Base-by-base conservation (phyloP, 2,113 vertebrate genomes). In the Caloenas nicobarica region DNA sequence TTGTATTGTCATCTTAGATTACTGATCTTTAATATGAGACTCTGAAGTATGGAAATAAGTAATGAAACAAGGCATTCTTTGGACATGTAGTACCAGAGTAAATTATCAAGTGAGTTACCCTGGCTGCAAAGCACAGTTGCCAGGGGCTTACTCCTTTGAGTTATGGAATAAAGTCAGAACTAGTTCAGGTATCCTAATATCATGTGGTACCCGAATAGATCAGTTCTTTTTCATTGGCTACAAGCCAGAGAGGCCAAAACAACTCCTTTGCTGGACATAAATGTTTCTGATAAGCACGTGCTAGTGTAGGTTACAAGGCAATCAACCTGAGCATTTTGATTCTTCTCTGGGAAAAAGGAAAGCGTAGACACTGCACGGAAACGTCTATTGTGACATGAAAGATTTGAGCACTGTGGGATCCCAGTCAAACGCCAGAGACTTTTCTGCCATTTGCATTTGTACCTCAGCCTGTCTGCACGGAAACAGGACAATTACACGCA, bases 291-390 rank as follows among this genome's bases (percentile, higher is more conserved):
- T 16, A 34, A 53, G n/a, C 26, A 33, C 9, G 12, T 26, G 42
- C 26, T 11, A 62, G 18, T 0, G 0, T 8, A 33, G 28, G 42
- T 46, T 58, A 66, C 0, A 2, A 10, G 9, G 17, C 28, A 51
- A 66, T 10, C 46, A 71, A 81, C 5, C 3, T 5, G 19, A 68
- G 13, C 10, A 28, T 66, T 83, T 66, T 9, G 3, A 40, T 61
- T 58, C 24, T 23, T 10, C 22, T 74, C n/a, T 10, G 29, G 54
- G 48, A 42, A 84, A 72, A 84, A 42, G 0, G 13, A 31, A 72
- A 77, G 14, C 4, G 4, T 6, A 78, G 46, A 3, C 69, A 18
- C 29, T 6, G 44, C 6, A 7, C 7, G 33, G 78, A n/a, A 44
- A 51, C 1, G 14, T 4, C 58, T 61, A 5, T 1, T 76, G 62